Evolutionary conservation across 2,113 vertebrate species (phyloP).

Genomic region (Oncorhynchus mykiss): DNA sequence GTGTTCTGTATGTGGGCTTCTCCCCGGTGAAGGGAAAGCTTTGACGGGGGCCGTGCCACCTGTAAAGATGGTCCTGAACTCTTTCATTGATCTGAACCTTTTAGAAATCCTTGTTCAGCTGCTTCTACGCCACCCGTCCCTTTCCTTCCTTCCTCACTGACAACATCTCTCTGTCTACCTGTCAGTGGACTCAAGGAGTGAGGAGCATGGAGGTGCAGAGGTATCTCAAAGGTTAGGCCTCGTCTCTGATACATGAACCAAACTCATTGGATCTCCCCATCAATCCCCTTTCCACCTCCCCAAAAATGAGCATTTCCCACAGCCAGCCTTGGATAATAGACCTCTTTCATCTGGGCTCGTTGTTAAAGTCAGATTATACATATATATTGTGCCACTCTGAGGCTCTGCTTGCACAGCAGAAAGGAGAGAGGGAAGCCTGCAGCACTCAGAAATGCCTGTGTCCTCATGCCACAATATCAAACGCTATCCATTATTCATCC

Average conservation of each 20-base stretch:
- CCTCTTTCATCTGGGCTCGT: slow-evolving; percentile 21
- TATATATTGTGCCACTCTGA: slow-evolving; percentile 21
- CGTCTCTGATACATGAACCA: neutral
- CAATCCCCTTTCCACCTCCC: neutral
- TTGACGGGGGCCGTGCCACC: neutral
- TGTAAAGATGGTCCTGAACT: neutral
- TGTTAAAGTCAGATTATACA: slow-evolving; percentile 39
- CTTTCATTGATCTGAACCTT: neutral
- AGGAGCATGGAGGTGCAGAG: slow-evolving; percentile 2
- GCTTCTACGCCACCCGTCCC: slow-evolving; percentile 8
- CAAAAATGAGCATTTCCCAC: slow-evolving; percentile 14
- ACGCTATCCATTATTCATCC: slow-evolving; percentile 33
- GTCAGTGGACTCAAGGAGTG: slow-evolving; percentile 15
- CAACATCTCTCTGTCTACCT: neutral
- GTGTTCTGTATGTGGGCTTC: neutral
- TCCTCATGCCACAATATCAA: slow-evolving; percentile 31
- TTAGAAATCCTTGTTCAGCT: slow-evolving; percentile 13
- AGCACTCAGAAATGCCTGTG: slow-evolving; percentile 13
- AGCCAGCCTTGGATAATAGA: slow-evolving; percentile 30
- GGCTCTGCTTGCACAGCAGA: slow-evolving; percentile 23
- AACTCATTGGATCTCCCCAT: slow-evolving; percentile 18
- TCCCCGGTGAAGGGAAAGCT: neutral
- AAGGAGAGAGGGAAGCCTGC: slow-evolving; percentile 9
- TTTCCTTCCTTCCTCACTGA: neutral
- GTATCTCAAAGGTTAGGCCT: slow-evolving; percentile 26